Conservation (phyloP, 1,140 invertebrate genomes). For the Protaetia brevitarsis region DNA sequence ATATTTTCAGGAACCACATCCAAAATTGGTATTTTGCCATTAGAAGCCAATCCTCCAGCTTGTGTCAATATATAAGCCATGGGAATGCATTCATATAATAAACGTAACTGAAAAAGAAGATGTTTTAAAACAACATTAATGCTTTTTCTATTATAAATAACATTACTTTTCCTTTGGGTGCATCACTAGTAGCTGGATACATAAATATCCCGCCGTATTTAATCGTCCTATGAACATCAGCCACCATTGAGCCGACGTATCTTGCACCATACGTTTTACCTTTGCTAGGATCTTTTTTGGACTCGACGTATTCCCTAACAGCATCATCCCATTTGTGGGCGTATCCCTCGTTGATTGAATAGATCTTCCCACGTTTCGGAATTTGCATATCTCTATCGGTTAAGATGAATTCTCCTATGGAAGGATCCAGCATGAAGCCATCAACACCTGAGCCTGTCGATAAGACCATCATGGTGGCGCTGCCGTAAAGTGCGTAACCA, state of each 20-base stretch:
- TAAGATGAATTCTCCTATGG: slow-evolving; percentile 97
- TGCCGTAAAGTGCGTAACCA: slow-evolving; percentile 97
- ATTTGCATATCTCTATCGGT: slow-evolving; percentile 91
- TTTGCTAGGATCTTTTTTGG: slow-evolving; percentile 82
- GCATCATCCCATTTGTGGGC: slow-evolving; percentile 73
- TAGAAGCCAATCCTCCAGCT: slow-evolving; percentile 81
- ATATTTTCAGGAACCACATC: slow-evolving; percentile 84
- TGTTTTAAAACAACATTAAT: not conserved
- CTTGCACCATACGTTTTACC: slow-evolving; percentile 92
- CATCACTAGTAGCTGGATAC: slow-evolving; percentile 89
- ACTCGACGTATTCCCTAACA: slow-evolving; percentile 82
- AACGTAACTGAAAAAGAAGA: slow-evolving; percentile 74
- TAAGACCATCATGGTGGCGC: slow-evolving; percentile 90
- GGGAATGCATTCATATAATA: slow-evolving; percentile 97
- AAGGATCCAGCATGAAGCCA: slow-evolving; percentile 96
- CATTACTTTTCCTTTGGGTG: slow-evolving; percentile 94
- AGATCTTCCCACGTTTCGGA: slow-evolving; percentile 88
- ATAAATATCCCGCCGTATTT: slow-evolving; percentile 99
- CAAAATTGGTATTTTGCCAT: slow-evolving; percentile 82
- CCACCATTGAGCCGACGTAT: slow-evolving; percentile 99
- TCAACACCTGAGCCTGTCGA: slow-evolving; percentile 87
- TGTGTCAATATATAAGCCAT: slow-evolving; percentile 91
- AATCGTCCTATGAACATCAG: slow-evolving; percentile 95
- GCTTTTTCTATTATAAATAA: slow-evolving; percentile 1
- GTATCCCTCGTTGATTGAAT: slow-evolving; percentile 89